phyloP scores from a whole-genome alignment of 1,140 invertebrate species.

The Manduca sexta region DNA sequence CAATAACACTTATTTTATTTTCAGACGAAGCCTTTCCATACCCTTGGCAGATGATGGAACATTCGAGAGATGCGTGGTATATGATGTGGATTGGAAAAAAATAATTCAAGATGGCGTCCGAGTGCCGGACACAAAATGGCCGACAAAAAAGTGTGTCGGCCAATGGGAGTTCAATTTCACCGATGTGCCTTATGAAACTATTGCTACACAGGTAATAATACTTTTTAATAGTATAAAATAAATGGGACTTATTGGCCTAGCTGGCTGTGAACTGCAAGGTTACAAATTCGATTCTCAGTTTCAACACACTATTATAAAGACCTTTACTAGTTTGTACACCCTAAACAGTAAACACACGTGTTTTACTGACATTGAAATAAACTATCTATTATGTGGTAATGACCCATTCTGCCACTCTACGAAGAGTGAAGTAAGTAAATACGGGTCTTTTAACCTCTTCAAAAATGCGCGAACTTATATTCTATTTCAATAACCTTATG shows the following conservation, averaged over 20 bases:
- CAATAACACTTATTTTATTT: constrained; percentile 7
- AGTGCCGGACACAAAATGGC: constrained; percentile 77
- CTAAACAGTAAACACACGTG: no score
- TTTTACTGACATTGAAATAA: no score
- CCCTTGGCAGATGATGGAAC: constrained; percentile 22
- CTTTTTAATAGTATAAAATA: not conserved
- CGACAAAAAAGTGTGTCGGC: constrained; percentile 74
- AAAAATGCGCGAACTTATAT: no score
- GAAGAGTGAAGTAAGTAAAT: no score
- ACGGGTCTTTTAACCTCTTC: no score
- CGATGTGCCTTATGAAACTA: constrained; percentile 83
- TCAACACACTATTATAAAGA: no score
- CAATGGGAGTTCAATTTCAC: constrained; percentile 88
- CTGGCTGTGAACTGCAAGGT: no score
- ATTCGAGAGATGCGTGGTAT: constrained; percentile 79
- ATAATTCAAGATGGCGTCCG: constrained; percentile 71
- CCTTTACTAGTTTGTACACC: no score
- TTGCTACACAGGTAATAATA: constrained; percentile 80
- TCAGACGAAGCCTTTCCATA: constrained; percentile 49
- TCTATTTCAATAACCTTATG: constrained; percentile 11
- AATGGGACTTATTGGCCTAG: no score
- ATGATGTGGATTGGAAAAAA: constrained; percentile 82
- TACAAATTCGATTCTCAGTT: no score
- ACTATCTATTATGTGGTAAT: no score
- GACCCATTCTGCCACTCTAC: no score